Conservation (phyloP, 2,113 vertebrate species). For the Opisthocomus hoazin region DNA sequence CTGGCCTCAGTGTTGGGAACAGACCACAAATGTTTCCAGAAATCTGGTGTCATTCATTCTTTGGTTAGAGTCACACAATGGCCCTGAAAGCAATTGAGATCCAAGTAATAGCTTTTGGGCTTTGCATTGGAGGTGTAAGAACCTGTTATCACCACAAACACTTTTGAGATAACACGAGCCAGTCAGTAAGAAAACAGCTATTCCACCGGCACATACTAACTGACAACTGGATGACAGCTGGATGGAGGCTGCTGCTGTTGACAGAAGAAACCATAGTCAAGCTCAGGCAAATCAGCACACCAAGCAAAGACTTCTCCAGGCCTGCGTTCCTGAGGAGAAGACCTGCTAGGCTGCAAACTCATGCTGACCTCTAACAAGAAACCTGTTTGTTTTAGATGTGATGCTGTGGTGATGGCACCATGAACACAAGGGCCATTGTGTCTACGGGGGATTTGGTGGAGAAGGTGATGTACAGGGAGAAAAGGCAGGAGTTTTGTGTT, state of each 20-base stretch:
- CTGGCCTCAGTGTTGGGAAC: not conserved
- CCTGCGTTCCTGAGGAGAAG: not conserved
- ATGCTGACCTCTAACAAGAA: not conserved
- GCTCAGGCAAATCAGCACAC: not conserved
- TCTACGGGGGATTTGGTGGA: rapidly evolving
- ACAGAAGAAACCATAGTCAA: not conserved
- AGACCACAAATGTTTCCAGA: not conserved
- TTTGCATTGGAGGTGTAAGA: not conserved
- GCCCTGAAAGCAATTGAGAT: not conserved
- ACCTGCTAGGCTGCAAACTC: not conserved
- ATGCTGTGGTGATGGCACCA: not conserved
- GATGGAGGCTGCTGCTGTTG: not conserved
- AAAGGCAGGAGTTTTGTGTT: not conserved
- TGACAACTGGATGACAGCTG: not conserved
- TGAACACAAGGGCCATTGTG: rapidly evolving
- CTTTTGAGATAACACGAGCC: not conserved
- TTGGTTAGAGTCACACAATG: not conserved
- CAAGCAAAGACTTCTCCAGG: not conserved
- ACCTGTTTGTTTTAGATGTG: rapidly evolving
- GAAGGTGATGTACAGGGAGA: not conserved
- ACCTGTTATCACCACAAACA: not conserved
- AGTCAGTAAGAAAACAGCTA: not conserved
- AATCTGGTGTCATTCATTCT: not conserved
- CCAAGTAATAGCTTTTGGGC: not conserved
- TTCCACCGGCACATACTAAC: not conserved